Base-by-base conservation (phyloP, 1,140 invertebrate species). In the Trachymyrmex cornetzi region DNA sequence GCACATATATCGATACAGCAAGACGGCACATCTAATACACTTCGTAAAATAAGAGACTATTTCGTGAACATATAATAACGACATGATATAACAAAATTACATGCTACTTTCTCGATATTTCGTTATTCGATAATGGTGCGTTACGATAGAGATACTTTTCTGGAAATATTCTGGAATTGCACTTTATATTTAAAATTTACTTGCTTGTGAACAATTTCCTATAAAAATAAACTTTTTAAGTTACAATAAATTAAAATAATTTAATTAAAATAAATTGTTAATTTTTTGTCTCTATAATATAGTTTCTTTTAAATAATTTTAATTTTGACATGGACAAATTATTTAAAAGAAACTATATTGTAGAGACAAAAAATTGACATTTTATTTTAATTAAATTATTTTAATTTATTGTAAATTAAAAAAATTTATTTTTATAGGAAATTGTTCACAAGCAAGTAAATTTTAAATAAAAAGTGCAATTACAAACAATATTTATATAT, bases 1-100 rank as follows among this genome's bases (percentile, higher is more conserved):
- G 27, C 38, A 71, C 4, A 48, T 30, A 67, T 48, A 74, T 74
- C 55, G 80, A 84, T 59, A 74, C 55, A 34, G 27, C 27, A 64
- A 72, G 66, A 82, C 38, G 7, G 22, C 44, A 82, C 5, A 16
- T 61, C 30, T 64, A 48, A 63, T 27, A n/a, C n/a, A 5, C 24
- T 16, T 72, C 38, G 44, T 16, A 50, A 74, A 71, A 82, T 59
- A 2, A 61, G 38, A 48, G 27, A 75, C 34, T 59, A 27, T 84
- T 74, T 50, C 16, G 22, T 19, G 14, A 72, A 59, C 34, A 14
- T 53, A 27, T 55, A 71, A 81, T 53, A 82, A 74, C 19, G 14
- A 30, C 2, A 4, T 66, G 16, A 72, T 55, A 55, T 38, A 34
- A 81, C 14, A 1, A 55, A 81, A 82, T 82, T 61, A 6, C 38